These are phyloP conservation scores for Orchestes rusci DNA, from an alignment of 2,888 invertebrate species.

Conservation along the genomic window DNA sequence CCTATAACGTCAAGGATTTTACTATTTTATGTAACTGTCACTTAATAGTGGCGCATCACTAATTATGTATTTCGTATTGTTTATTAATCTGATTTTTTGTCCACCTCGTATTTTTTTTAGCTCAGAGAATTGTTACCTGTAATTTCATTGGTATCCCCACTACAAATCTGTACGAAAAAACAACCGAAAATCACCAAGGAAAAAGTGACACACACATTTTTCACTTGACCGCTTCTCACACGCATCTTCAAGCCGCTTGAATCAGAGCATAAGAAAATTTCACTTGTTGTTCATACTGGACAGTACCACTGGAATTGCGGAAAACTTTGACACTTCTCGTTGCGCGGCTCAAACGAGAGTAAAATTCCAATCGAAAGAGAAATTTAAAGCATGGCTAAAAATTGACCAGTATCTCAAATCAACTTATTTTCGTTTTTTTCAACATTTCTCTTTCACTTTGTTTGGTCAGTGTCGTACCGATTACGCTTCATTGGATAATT, in stretches of 20 bases:
- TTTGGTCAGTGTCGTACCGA: constrained; percentile 2
- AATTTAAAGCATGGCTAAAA: constrained; percentile 22
- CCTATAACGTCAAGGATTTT: too few species aligned
- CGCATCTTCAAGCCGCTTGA: constrained; percentile 12
- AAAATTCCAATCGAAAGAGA: constrained; percentile 21
- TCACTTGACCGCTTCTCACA: constrained; percentile 6
- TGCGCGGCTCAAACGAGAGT: constrained; percentile 21
- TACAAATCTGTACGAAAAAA: constrained; percentile 4
- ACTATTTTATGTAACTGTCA: too few species aligned
- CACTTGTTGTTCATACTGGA: constrained; percentile 16
- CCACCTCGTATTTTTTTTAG: too few species aligned
- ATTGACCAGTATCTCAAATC: constrained; percentile 21
- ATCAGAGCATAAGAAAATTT: constrained; percentile 16
- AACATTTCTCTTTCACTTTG: constrained; percentile 34
- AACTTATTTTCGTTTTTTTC: constrained; percentile 28
- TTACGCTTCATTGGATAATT: too few species aligned
- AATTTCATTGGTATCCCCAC: constrained; percentile 13
- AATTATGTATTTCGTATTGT: too few species aligned
- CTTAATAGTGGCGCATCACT: too few species aligned
- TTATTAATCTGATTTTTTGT: too few species aligned
- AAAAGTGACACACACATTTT: constrained; percentile 9
- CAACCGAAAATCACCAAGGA: constrained; percentile 15
- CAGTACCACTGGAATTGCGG: too few species aligned
- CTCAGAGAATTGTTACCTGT: constrained; percentile 8
- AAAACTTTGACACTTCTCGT: constrained; percentile 12